These are phyloP conservation scores for Aleiodes alternator DNA, from an alignment of 2,888 invertebrate genomes.

Conservation along the genomic window DNA sequence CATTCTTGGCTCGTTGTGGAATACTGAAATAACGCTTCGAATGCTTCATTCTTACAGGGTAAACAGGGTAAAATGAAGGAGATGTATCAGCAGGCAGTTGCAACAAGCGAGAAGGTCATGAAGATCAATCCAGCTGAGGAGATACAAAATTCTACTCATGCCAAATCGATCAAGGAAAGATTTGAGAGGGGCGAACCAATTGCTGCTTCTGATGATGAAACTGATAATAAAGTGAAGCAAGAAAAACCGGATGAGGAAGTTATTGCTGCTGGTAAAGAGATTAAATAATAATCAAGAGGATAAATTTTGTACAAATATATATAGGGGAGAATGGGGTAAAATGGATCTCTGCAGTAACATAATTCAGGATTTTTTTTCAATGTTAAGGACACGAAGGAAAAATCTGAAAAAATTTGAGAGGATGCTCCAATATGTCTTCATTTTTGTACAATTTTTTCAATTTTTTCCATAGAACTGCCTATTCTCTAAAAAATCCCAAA, in stretches of 20 bases:
- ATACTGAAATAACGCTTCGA: slow-evolving; percentile 12
- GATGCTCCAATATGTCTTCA: too few species aligned
- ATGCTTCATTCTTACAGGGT: slow-evolving; percentile 78
- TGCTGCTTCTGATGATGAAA: slow-evolving; percentile 80
- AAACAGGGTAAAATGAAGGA: slow-evolving; percentile 94
- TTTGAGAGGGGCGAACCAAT: slow-evolving; percentile 86
- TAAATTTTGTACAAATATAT: too few species aligned
- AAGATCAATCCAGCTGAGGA: slow-evolving; percentile 73
- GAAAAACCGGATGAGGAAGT: slow-evolving; percentile 85
- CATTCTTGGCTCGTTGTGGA: background rate
- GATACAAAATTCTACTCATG: slow-evolving; percentile 75
- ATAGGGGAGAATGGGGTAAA: too few species aligned
- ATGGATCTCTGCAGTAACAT: too few species aligned
- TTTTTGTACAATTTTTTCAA: too few species aligned
- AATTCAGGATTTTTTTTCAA: too few species aligned
- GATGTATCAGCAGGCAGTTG: slow-evolving; percentile 93
- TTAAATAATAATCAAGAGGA: too few species aligned
- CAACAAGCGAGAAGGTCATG: slow-evolving; percentile 83
- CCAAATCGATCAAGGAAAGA: slow-evolving; percentile 84
- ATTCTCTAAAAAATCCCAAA: too few species aligned
- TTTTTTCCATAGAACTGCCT: too few species aligned
- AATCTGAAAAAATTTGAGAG: too few species aligned
- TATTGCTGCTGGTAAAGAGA: slow-evolving; percentile 84
- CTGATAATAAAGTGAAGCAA: slow-evolving; percentile 77
- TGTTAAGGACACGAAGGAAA: too few species aligned